Percentiles rank a stretch among this genome's conserved stretches.
phyloP scores from a whole-genome alignment of 35 echinoderm and acorn worm species.

The Nesometra sesokonis region DNA sequence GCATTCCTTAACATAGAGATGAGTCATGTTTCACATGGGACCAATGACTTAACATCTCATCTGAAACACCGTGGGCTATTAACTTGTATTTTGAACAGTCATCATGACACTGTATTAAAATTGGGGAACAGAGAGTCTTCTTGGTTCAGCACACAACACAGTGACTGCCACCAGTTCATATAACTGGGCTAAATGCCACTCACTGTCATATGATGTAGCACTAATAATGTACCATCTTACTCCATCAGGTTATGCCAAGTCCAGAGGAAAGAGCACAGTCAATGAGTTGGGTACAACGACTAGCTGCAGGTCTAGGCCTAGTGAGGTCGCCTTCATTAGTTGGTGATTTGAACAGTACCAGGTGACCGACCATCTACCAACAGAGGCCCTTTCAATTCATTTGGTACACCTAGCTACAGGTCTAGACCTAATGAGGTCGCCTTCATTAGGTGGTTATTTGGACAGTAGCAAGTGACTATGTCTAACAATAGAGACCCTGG shows the following conservation, averaged over 20 bases:
- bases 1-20: too few species aligned
- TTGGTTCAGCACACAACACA: too few species aligned
- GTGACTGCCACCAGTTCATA: too few species aligned
- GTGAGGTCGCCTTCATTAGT: slow-evolving; percentile 40
- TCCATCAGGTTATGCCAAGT: slow-evolving; percentile 74
- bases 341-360: slow-evolving; percentile 29
- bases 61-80: too few species aligned
- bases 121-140: too few species aligned
- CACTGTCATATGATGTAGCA: too few species aligned
- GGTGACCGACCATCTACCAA: background rate
- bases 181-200: too few species aligned
- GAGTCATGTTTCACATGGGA: too few species aligned
- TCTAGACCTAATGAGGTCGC: slow-evolving; percentile 45
- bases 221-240: too few species aligned
- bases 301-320: slow-evolving; percentile 57
- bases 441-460: slow-evolving; percentile 38
- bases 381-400: slow-evolving; percentile 11
- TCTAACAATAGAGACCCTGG: background rate
- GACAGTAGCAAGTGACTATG: background rate
- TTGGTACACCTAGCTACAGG: slow-evolving; percentile 47
- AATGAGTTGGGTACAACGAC: slow-evolving; percentile 26
- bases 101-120: too few species aligned
- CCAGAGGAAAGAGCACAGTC: slow-evolving; percentile 46
- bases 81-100: too few species aligned
- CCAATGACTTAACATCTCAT: too few species aligned